Evolutionary conservation across 2,113 vertebrate genomes (phyloP).

Genomic region (Sturnus vulgaris): DNA sequence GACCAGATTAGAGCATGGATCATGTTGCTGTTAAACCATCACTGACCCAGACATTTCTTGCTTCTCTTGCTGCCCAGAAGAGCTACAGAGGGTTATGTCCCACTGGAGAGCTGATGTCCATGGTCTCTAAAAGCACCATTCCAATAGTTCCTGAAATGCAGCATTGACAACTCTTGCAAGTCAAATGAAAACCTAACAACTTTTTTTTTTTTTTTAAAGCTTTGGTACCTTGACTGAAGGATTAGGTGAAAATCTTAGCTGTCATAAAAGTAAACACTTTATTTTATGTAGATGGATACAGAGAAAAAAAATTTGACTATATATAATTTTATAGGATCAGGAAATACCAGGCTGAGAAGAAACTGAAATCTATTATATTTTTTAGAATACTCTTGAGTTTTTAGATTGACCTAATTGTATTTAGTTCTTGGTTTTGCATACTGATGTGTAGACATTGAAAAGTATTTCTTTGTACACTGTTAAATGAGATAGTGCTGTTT

Average conservation of each 20-base stretch:
- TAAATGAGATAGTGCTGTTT: background rate
- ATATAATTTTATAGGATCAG: background rate
- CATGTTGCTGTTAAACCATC: background rate
- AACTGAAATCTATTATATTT: background rate
- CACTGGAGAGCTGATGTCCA: background rate
- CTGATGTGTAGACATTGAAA: background rate
- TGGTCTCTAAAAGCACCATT: background rate
- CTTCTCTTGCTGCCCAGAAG: background rate
- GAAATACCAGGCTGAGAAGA: background rate
- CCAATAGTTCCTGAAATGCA: background rate
- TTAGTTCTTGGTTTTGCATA: background rate
- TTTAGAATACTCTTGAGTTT: background rate
- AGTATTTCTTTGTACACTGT: background rate
- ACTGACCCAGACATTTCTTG: background rate
- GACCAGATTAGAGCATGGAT: background rate
- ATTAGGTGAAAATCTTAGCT: background rate
- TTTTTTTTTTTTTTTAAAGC: background rate
- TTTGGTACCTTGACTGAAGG: background rate
- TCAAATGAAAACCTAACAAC: background rate
- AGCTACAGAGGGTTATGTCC: background rate
- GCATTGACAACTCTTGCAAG: background rate
- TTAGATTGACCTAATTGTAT: background rate
- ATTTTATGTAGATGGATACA: background rate
- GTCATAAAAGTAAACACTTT: background rate
- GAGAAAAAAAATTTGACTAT: background rate